Conservation (phyloP, 2,113 vertebrate species). For the Pitta sordida region DNA sequence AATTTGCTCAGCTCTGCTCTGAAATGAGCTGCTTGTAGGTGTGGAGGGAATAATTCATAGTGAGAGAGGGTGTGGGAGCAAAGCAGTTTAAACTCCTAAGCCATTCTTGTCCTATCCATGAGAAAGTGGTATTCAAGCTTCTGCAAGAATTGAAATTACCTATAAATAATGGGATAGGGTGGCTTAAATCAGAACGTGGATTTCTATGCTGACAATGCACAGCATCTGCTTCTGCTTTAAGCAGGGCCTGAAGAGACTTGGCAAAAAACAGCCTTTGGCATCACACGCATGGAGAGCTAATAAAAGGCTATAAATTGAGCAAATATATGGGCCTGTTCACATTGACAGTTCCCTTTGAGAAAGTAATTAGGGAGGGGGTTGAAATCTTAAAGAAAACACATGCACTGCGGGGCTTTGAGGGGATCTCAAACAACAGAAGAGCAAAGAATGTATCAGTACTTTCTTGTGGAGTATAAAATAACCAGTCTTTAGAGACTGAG, state of each 20-base stretch:
- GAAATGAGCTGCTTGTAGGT: background rate
- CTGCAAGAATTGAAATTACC: slow-evolving; percentile 18
- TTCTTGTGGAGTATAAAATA: background rate
- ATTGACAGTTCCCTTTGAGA: slow-evolving; percentile 48
- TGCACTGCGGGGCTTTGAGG: background rate
- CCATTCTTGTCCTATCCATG: background rate
- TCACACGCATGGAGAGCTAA: slow-evolving; percentile 8
- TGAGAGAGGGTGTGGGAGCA: background rate
- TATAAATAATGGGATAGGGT: slow-evolving; percentile 18
- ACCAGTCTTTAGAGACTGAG: background rate
- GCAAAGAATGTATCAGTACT: background rate
- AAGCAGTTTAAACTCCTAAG: background rate
- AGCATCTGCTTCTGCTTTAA: slow-evolving; percentile 61
- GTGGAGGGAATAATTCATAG: background rate
- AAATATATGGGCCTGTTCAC: slow-evolving; percentile 42
- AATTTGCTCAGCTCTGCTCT: background rate
- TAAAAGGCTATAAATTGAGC: slow-evolving; percentile 47
- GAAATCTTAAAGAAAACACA: slow-evolving; percentile 48
- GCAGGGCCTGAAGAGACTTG: slow-evolving; percentile 23
- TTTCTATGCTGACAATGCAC: slow-evolving; percentile 38
- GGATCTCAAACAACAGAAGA: background rate
- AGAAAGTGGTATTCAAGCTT: background rate
- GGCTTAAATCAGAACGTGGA: slow-evolving; percentile 20
- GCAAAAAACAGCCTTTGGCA: slow-evolving; percentile 31
- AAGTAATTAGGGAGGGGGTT: slow-evolving; percentile 10